A percentile compares a stretch with the other conserved stretches of the same genome.
These are phyloP conservation scores for Lithobates sylvaticus DNA, from an alignment of 2,797 vertebrate species.

Conservation along the genomic window DNA sequence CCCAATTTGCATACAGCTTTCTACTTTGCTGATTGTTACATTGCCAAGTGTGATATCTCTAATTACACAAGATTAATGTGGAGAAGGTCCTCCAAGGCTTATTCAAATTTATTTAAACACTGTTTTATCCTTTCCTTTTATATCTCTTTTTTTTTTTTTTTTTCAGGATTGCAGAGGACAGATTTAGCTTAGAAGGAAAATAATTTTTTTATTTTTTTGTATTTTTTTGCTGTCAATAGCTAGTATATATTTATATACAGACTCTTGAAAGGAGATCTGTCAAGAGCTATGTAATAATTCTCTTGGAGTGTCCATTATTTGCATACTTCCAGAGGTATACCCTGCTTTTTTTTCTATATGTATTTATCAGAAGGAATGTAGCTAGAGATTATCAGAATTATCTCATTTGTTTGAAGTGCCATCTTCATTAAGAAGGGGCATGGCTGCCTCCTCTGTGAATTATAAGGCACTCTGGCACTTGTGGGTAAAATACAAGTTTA, in stretches of 20 bases:
- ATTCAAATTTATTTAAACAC: slow-evolving; percentile 63
- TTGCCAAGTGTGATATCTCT: slow-evolving; percentile 68
- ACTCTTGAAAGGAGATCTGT: neutral
- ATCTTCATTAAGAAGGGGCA: neutral
- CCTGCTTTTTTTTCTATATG: slow-evolving; percentile 3
- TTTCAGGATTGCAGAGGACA: neutral
- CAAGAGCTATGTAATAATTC: neutral
- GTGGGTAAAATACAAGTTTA: slow-evolving; percentile 9
- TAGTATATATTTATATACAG: slow-evolving; percentile 9
- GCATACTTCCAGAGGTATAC: neutral
- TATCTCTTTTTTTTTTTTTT: slow-evolving; percentile 27
- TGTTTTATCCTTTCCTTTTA: slow-evolving; percentile 2
- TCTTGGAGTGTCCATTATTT: slow-evolving; percentile 5
- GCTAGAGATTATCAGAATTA: neutral
- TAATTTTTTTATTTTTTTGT: neutral
- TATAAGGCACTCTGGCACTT: neutral
- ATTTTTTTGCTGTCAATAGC: slow-evolving; percentile 3
- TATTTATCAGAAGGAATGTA: neutral
- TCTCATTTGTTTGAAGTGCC: slow-evolving; percentile 7
- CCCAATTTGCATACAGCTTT: slow-evolving; percentile 76
- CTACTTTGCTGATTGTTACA: slow-evolving; percentile 63
- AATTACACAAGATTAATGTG: slow-evolving; percentile 70
- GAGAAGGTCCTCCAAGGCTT: slow-evolving; percentile 61
- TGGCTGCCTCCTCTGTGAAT: neutral
- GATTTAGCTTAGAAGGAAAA: slow-evolving; percentile 3